Percentiles rank a stretch among this genome's conserved stretches.
Evolutionary conservation across 2,113 vertebrate genomes (phyloP).

Genomic region (Oryzias javanicus): DNA sequence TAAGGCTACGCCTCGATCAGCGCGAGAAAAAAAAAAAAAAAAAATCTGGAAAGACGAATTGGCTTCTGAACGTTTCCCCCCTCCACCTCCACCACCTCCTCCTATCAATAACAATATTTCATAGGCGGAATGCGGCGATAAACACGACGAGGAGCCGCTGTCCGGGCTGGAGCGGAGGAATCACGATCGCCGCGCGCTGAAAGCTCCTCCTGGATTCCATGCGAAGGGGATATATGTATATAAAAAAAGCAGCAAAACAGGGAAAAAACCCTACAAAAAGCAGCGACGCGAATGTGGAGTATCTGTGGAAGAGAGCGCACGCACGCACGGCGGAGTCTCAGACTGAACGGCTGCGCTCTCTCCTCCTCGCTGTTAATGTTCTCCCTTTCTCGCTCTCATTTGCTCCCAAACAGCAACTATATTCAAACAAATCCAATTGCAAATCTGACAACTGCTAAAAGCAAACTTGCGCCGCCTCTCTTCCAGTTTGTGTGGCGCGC

Average conservation of each 20-base stretch:
- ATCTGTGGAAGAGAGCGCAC: slow-evolving; percentile 27
- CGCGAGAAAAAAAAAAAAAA: slow-evolving; percentile 1
- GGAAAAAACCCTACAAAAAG: slow-evolving; percentile 45
- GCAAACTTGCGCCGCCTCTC: slow-evolving; percentile 82
- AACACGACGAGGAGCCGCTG: slow-evolving; percentile 55
- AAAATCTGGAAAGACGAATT: slow-evolving; percentile 60
- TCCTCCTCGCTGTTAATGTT: slow-evolving; percentile 57
- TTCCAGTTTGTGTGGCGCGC: slow-evolving; percentile 82
- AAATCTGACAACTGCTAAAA: slow-evolving; percentile 81
- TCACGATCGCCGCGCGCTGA: slow-evolving; percentile 58
- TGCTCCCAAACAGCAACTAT: slow-evolving; percentile 84
- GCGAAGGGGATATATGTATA: slow-evolving; percentile 37
- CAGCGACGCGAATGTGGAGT: slow-evolving; percentile 57
- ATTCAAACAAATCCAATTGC: slow-evolving; percentile 82
- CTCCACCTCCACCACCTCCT: neutral
- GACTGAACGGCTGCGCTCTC: slow-evolving; percentile 62
- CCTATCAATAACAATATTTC: slow-evolving; percentile 60
- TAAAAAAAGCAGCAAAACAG: neutral
- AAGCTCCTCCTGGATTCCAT: slow-evolving; percentile 74
- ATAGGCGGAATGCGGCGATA: slow-evolving; percentile 38
- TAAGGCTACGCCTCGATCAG: slow-evolving; percentile 59
- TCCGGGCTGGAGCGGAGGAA: slow-evolving; percentile 67
- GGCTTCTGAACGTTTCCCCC: slow-evolving; percentile 45
- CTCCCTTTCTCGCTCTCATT: slow-evolving; percentile 79
- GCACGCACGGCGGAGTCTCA: slow-evolving; percentile 50